Conservation (phyloP, 2,797 vertebrate genomes). For the Ataeniobius toweri region DNA sequence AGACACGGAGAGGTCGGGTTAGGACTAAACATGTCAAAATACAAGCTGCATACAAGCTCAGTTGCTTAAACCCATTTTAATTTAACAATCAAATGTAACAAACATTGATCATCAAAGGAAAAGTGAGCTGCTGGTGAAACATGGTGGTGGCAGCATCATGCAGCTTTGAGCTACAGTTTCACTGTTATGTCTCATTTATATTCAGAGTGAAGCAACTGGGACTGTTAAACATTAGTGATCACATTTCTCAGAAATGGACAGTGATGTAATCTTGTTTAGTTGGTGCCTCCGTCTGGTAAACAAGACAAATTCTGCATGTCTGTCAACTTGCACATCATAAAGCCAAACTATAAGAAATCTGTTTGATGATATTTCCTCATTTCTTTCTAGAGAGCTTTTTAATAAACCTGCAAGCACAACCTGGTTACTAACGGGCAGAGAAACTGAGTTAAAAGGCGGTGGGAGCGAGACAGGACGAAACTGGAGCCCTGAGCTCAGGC, state of each 20-base stretch:
- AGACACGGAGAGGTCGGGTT: slow-evolving; percentile 25
- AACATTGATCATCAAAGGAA: not conserved
- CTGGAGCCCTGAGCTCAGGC: slow-evolving; percentile 42
- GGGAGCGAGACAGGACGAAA: slow-evolving; percentile 20
- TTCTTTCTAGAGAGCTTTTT: not conserved
- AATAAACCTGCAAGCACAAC: slow-evolving; percentile 22
- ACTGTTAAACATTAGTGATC: not conserved
- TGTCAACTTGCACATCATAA: not conserved
- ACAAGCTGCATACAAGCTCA: too few species aligned
- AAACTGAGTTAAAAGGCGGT: slow-evolving; percentile 31
- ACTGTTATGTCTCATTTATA: not conserved
- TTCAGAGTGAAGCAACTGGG: not conserved
- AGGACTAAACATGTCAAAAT: slow-evolving; percentile 6
- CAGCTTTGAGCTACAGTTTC: not conserved
- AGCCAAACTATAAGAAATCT: not conserved
- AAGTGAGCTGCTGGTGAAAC: too few species aligned
- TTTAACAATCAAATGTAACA: too few species aligned
- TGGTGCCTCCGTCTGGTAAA: not conserved
- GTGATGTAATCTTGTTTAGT: not conserved
- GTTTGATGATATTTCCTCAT: not conserved
- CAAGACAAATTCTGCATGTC: not conserved
- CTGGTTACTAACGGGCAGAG: slow-evolving; percentile 30
- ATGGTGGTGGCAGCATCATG: too few species aligned
- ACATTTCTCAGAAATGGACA: not conserved
- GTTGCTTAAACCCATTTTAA: too few species aligned